Percentiles rank a stretch among this genome's conserved stretches.
These are phyloP conservation scores for Myotis pilosus DNA, from an alignment of 2,797 vertebrate species.

Conservation along the genomic window DNA sequence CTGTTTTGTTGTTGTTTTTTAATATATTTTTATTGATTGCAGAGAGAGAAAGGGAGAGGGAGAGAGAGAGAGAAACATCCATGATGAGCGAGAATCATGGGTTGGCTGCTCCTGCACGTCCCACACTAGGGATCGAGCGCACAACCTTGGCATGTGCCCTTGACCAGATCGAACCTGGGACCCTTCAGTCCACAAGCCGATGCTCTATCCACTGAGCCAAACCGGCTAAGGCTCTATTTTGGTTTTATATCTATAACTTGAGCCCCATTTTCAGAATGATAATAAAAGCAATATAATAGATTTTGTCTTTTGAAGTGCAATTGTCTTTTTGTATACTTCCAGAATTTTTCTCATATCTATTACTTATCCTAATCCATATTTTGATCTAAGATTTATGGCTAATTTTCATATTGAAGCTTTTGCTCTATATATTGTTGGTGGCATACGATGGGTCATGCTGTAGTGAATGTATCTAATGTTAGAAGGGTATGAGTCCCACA, in stretches of 20 bases:
- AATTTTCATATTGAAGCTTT: constrained; percentile 4
- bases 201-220: too few species aligned
- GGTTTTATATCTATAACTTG: constrained; percentile 14
- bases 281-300: background rate
- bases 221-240: background rate
- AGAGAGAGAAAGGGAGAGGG: too few species aligned
- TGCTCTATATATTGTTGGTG: background rate
- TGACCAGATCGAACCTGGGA: too few species aligned
- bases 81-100: too few species aligned
- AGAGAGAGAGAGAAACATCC: too few species aligned
- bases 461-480: background rate
- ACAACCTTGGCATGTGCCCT: too few species aligned
- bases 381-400: constrained; percentile 20
- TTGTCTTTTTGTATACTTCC: background rate
- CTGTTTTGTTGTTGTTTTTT: background rate
- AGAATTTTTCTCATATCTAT: background rate
- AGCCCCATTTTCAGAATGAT: constrained; percentile 18
- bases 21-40: too few species aligned
- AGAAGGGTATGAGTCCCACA: background rate
- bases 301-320: background rate
- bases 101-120: too few species aligned
- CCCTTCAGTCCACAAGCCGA: too few species aligned
- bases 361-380: background rate
- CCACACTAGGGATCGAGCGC: too few species aligned
- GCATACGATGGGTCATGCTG: background rate